Percentiles rank a stretch among this genome's conserved stretches.
These are phyloP conservation scores for Osmerus eperlanus DNA, from an alignment of 2,113 vertebrate genomes.

Conservation along the genomic window DNA sequence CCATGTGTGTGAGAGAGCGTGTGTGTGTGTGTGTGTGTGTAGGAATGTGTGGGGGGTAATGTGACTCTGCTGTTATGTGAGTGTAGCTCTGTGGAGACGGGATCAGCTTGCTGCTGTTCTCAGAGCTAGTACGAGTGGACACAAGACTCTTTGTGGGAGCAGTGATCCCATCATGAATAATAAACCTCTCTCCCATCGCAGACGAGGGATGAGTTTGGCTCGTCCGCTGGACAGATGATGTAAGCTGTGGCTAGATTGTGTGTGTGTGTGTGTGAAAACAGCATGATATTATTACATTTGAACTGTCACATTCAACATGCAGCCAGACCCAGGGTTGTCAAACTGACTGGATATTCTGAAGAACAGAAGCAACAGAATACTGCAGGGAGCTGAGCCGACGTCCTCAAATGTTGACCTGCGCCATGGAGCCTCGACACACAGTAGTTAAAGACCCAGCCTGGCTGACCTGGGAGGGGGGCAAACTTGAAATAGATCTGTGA, in stretches of 20 bases:
- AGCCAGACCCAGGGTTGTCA: no score
- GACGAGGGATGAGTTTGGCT: constrained; percentile 10
- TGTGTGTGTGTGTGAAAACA: background rate
- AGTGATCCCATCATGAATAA: constrained; percentile 68
- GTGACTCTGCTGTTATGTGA: constrained; percentile 66
- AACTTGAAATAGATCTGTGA: constrained; percentile 34
- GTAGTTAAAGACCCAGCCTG: background rate
- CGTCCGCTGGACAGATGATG: background rate
- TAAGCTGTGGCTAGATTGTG: background rate
- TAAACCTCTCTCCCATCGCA: constrained; percentile 55
- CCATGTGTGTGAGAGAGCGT: background rate
- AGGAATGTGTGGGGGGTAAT: constrained; percentile 55
- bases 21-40: constrained; percentile 30
- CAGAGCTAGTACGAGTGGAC: constrained; percentile 55
- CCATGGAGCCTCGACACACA: background rate
- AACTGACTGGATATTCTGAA: no score
- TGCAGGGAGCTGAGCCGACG: no score
- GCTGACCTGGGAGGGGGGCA: constrained; percentile 9
- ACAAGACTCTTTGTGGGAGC: constrained; percentile 61
- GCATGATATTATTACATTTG: no score
- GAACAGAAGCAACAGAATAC: no score
- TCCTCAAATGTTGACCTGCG: no score
- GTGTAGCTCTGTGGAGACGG: constrained; percentile 53
- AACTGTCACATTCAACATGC: no score
- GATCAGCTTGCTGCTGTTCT: constrained; percentile 54